Conservation (phyloP, 2,888 invertebrate genomes). For the Choreutis nemorana region DNA sequence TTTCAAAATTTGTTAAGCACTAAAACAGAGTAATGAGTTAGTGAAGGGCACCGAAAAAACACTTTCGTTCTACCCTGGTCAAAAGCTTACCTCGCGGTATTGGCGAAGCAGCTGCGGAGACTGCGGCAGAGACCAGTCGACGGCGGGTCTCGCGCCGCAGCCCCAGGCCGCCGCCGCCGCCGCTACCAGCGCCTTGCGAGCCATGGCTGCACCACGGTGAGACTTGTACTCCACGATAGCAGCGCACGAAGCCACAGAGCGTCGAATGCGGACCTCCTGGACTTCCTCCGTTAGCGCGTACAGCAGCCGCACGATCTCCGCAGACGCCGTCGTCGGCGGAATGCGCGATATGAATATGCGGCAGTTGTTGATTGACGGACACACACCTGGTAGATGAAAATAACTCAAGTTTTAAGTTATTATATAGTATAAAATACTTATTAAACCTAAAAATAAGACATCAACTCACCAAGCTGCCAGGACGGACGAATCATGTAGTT, state of each 20-base stretch:
- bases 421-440: neutral
- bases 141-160: conserved; percentile 48
- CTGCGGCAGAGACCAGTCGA: conserved; percentile 59
- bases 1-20: too few species aligned
- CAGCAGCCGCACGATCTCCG: conserved; percentile 68
- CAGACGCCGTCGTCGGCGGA: conserved; percentile 64
- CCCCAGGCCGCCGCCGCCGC: conserved; percentile 60
- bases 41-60: too few species aligned
- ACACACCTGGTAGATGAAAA: conserved; percentile 70
- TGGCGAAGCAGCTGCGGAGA: conserved; percentile 49
- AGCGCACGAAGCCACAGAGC: conserved; percentile 56
- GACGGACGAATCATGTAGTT: conserved; percentile 74
- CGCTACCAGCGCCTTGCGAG: conserved; percentile 58
- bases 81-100: conserved; percentile 55
- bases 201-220: conserved; percentile 71
- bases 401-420: too few species aligned
- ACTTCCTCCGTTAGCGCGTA: conserved; percentile 59
- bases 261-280: conserved; percentile 53
- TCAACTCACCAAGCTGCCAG: conserved; percentile 59
- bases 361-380: conserved; percentile 79
- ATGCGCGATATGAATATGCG: conserved; percentile 71
- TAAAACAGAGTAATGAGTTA: too few species aligned
- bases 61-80: too few species aligned
- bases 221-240: conserved; percentile 77
- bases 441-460: neutral